Base-by-base conservation (phyloP, 92 coral and sea anemone genomes). In the Heliopora coerulea region DNA sequence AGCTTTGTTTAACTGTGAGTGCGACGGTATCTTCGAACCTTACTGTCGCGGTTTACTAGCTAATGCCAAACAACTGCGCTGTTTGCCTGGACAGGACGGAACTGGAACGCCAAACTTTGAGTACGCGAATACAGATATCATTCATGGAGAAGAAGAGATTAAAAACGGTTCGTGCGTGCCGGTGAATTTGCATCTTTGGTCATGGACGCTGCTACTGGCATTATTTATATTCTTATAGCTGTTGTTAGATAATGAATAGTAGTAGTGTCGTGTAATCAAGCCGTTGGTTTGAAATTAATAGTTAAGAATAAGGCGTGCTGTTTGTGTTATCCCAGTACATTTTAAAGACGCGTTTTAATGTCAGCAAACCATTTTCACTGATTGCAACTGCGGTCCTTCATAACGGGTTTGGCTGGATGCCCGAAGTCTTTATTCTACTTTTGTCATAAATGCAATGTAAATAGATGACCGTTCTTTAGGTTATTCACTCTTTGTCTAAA, bases 1-100 rank as follows among this genome's bases (percentile, higher is more conserved):
- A 56, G 74, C 83, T n/a, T 68, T 88, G 4, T 73, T 80, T 41
- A 88, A 88, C 25, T 95, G 99, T 56, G 99, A 95, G 40, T 95
- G 99, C 29, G 99, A 95, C 46, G 99, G 99, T 0, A 9, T 7
- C 14, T 83, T 83, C 44, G 99, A 95, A 35, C 79, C 79, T 12
- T 72, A 83, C 39, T 95, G 99, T 39, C 88, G 96, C 35, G 95
- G 86, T 0, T 84, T 95, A 28, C 80, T 86, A n/a, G 96, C 96
- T 3, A 87, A 95, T 73, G 62, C 77, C 12, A 20, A 30, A 54
- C 62, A 52, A 21, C 24, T 70, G 58, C 77, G 63, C 7, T 70
- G 77, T 21, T 0, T 27, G 48, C 77, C 77, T 6, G 77, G 77
- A 2, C n/a, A 17, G 77, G 77, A 70, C 49, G 64, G 77, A 15